phyloP scores from a whole-genome alignment of 2,113 vertebrate genomes.

The Phylloscopus trochiloides region DNA sequence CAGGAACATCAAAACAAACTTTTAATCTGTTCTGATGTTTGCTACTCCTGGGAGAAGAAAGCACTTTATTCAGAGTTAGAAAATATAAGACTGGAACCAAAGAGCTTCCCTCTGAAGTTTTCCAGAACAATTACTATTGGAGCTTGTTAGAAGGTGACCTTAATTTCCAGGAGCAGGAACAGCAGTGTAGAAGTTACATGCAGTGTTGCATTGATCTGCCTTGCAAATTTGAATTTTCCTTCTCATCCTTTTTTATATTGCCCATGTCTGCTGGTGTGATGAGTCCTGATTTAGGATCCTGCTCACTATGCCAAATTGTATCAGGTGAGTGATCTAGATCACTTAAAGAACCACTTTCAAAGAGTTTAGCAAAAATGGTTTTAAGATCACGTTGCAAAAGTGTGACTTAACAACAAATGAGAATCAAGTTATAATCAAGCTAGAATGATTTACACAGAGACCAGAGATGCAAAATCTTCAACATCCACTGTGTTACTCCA shows the following conservation, averaged over 20 bases:
- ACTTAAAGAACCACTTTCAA: background rate
- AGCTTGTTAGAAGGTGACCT: background rate
- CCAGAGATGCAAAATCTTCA: background rate
- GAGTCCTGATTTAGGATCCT: background rate
- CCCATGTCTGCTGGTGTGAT: background rate
- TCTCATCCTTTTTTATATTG: background rate
- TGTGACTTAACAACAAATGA: background rate
- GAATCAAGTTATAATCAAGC: background rate
- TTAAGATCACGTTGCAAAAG: background rate
- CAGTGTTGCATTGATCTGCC: background rate
- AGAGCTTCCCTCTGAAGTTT: background rate
- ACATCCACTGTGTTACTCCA: background rate
- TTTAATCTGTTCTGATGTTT: constrained; percentile 1
- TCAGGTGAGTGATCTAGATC: background rate
- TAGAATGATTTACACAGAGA: background rate
- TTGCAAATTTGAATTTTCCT: constrained; percentile 1
- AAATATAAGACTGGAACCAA: background rate
- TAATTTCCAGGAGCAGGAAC: background rate
- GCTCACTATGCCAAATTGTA: background rate
- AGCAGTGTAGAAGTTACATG: background rate
- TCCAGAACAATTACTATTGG: background rate
- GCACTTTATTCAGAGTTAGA: background rate
- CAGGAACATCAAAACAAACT: background rate
- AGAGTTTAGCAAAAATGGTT: background rate
- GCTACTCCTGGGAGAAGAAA: background rate